These are phyloP conservation scores for Yponomeuta malinellus DNA, from an alignment of 2,888 invertebrate species.

Conservation along the genomic window DNA sequence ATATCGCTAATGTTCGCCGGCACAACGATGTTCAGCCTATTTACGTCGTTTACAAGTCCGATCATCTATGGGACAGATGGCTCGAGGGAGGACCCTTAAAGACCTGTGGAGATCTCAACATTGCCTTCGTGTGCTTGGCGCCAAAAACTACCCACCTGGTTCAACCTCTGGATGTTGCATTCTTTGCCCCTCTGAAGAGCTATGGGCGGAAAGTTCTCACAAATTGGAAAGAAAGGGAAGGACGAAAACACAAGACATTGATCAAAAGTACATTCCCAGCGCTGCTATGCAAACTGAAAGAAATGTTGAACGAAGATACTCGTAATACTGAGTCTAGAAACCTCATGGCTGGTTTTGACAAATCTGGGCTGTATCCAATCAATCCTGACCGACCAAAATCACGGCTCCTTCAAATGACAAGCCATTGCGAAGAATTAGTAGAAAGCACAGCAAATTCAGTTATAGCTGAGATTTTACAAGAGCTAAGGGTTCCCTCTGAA, in stretches of 20 bases:
- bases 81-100: constrained; percentile 40
- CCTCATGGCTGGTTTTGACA: constrained; percentile 21
- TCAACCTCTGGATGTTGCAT: constrained; percentile 40
- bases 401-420: constrained; percentile 15
- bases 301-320: constrained; percentile 16
- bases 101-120: constrained; percentile 35
- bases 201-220: constrained; percentile 28
- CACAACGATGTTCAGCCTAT: constrained; percentile 37
- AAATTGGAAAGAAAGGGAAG: constrained; percentile 25
- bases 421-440: constrained; percentile 10
- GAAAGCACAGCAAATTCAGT: constrained; percentile 16
- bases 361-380: constrained; percentile 17
- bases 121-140: constrained; percentile 38
- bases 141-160: constrained; percentile 35
- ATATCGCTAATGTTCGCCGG: constrained; percentile 44
- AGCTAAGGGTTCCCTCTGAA: constrained; percentile 16
- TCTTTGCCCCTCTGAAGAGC: constrained; percentile 34
- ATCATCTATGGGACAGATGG: constrained; percentile 45
- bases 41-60: constrained; percentile 51
- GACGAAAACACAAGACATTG: constrained; percentile 17
- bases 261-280: constrained; percentile 20
- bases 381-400: constrained; percentile 21
- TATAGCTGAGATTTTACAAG: constrained; percentile 19
- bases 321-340: constrained; percentile 17
- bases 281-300: constrained; percentile 17